Base-by-base conservation (phyloP, 2,797 vertebrate species). In the Sebastes oblongus region DNA sequence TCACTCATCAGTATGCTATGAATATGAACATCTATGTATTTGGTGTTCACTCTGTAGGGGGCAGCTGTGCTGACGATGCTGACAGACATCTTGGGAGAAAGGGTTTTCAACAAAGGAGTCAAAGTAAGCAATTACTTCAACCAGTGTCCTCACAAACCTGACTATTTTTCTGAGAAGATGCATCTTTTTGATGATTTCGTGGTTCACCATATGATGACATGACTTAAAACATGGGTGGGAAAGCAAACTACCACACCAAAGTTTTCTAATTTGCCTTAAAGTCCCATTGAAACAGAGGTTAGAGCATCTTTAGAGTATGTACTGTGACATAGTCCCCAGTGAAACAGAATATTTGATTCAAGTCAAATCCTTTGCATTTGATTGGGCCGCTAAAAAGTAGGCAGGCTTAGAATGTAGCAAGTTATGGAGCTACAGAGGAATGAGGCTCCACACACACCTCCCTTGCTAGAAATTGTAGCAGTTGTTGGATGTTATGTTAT, bases 1-100 rank as follows among this genome's bases (percentile, higher is more conserved):
- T 42, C 34, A 6, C n/a, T 18, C 10, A 20, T 29, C 14, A 14
- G 20, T 46, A 2, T 22, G 12, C 2, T 32, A 11, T 64, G 16
- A 42, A 42, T 36, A 32, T 52, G 20, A 24, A 58, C 13, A 58
- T 22, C 7, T 0, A 10, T 60, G 14, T 22, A 4, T 75, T 34
- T 66, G 75, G 1, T 92, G 20, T 84, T 72, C 50, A 22, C 60
- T 66, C 56, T 72, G n/a, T 50, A 97, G 96, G 96, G 96, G 1
- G 94, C 95, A 0, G 56, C 88, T 10, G 84, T 97, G 80, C 84
- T 97, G 79, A 95, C 93, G 61, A 96, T 97, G 96, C 86, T 96
- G 77, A 87, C 81, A 1, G 50, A 86, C 52, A 1, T 55, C 0
- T 71, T 96, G 66, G 61, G 6, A 4, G 73, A 95, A 24, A 2